Conservation (phyloP, 2,113 vertebrate species). For the Vidua chalybeata region DNA sequence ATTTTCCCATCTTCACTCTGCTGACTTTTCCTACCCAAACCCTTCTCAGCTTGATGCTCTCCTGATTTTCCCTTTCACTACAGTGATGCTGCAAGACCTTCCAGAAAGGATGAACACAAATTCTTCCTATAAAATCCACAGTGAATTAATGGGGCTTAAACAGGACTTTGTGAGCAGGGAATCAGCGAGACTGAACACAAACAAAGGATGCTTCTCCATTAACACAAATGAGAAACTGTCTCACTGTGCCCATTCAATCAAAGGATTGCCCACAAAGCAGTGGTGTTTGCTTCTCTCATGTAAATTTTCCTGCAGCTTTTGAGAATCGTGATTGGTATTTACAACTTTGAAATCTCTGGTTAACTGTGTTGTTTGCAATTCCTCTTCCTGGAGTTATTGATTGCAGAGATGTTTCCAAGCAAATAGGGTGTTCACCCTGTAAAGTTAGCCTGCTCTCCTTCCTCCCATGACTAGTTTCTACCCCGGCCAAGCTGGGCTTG, state of each 20-base stretch:
- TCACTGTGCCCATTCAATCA: not conserved
- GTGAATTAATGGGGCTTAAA: conserved; percentile 28
- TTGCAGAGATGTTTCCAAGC: not conserved
- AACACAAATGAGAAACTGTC: conserved; percentile 13
- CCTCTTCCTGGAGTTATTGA: not conserved
- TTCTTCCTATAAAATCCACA: not conserved
- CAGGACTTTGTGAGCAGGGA: not conserved
- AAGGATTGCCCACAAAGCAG: not conserved
- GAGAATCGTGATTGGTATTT: not conserved
- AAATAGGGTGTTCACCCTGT: not conserved
- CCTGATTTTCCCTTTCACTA: not conserved
- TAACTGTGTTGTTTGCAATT: not conserved
- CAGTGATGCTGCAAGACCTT: not conserved
- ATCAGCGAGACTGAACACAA: not conserved
- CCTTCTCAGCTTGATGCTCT: not conserved
- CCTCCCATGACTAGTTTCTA: not conserved
- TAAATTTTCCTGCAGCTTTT: not conserved
- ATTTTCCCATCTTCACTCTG: not conserved
- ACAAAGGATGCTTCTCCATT: conserved; percentile 13
- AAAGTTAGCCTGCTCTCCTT: not conserved
- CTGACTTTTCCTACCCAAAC: not conserved
- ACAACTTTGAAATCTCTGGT: not conserved
- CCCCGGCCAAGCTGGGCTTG: not conserved
- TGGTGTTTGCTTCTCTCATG: not conserved
- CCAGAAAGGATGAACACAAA: not conserved